These are phyloP conservation scores for Ectropis grisescens DNA, from an alignment of 1,140 invertebrate species.

Conservation along the genomic window DNA sequence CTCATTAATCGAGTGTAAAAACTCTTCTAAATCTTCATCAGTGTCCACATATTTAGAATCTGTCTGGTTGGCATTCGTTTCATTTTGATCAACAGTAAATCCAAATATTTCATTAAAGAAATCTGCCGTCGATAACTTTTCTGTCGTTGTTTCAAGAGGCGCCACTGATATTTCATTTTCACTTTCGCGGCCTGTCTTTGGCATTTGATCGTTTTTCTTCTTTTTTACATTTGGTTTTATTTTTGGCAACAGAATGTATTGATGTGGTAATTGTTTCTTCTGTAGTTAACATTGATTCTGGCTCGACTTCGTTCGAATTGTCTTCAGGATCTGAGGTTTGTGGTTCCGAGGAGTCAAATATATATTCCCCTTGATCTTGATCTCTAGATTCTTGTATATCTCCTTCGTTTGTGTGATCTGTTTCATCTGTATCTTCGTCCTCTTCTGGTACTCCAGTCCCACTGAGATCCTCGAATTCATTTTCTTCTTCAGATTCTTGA, in stretches of 20 bases:
- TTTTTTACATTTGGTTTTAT: slow-evolving; percentile 56
- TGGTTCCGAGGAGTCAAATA: slow-evolving; percentile 26
- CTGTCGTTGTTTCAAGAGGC: slow-evolving; percentile 5
- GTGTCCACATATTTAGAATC: slow-evolving; percentile 28
- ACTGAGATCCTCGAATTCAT: slow-evolving; percentile 9
- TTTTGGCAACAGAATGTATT: slow-evolving; percentile 21
- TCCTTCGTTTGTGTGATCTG: slow-evolving; percentile 8
- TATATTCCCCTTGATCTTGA: slow-evolving; percentile 35
- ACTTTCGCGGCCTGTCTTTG: too few species aligned
- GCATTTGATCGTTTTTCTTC: too few species aligned
- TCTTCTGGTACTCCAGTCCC: slow-evolving; percentile 12
- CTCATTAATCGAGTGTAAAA: slow-evolving; percentile 29
- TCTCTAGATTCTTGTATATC: slow-evolving; percentile 27
- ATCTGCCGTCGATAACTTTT: slow-evolving; percentile 3
- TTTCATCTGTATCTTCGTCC: slow-evolving; percentile 11
- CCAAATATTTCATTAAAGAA: slow-evolving; percentile 15
- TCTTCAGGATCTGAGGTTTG: not conserved
- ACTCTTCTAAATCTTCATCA: slow-evolving; percentile 42
- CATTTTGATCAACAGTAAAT: slow-evolving; percentile 31
- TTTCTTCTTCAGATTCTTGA: slow-evolving; percentile 11
- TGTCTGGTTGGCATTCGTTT: too few species aligned
- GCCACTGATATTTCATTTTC: too few species aligned
- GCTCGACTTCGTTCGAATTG: not conserved
- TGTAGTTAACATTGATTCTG: slow-evolving; percentile 5
- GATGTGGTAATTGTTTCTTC: slow-evolving; percentile 23